Conservation (phyloP, 2,888 invertebrate species). For the Mactromeris polynyma region DNA sequence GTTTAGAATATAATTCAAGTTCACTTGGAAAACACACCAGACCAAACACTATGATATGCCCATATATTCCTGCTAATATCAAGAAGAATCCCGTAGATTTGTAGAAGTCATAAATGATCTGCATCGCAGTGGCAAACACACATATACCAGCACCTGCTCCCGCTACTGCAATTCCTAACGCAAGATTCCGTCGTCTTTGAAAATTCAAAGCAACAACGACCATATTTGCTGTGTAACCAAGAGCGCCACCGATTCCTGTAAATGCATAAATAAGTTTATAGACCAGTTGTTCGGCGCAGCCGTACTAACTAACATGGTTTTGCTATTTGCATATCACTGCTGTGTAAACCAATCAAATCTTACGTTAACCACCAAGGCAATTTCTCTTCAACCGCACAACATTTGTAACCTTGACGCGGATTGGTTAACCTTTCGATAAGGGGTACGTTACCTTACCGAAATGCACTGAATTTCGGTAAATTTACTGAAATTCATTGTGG, state of each 20-base stretch:
- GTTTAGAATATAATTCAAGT: slow-evolving; percentile 7
- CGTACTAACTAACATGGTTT: too few species aligned
- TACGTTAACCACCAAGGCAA: too few species aligned
- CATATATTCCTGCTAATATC: slow-evolving; percentile 22
- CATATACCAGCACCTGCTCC: slow-evolving; percentile 14
- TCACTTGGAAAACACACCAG: slow-evolving; percentile 19
- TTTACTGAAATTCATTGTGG: too few species aligned
- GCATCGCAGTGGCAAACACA: slow-evolving; percentile 1
- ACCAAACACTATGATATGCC: slow-evolving; percentile 18
- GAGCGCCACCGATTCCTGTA: slow-evolving; percentile 20
- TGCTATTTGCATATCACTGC: too few species aligned
- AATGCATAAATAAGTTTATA: neutral
- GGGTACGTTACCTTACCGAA: too few species aligned
- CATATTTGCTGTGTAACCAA: slow-evolving; percentile 21
- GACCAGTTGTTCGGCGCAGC: too few species aligned
- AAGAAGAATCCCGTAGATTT: slow-evolving; percentile 17
- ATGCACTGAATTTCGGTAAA: too few species aligned
- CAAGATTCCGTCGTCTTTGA: slow-evolving; percentile 18
- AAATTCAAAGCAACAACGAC: slow-evolving; percentile 21
- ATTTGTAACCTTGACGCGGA: too few species aligned
- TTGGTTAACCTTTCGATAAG: too few species aligned
- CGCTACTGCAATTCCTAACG: neutral
- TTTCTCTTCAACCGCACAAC: too few species aligned
- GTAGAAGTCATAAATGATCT: slow-evolving; percentile 20
- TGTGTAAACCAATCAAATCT: too few species aligned